phyloP scores from a whole-genome alignment of 2,113 vertebrate genomes.

The Blennius ocellaris region DNA sequence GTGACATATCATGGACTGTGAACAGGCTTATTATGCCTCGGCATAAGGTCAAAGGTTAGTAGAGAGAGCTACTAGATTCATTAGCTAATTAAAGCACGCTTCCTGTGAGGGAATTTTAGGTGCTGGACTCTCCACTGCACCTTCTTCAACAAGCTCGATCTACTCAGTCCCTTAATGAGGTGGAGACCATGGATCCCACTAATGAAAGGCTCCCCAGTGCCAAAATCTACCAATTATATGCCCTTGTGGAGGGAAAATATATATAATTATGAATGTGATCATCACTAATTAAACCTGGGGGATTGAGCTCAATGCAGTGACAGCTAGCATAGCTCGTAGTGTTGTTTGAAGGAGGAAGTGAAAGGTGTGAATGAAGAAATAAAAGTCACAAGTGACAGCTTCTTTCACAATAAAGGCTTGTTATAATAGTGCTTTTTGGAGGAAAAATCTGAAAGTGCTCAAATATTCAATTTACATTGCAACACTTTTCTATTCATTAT shows the following conservation, averaged over 20 bases:
- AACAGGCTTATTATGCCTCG: conserved; percentile 51
- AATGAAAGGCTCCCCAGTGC: conserved; percentile 59
- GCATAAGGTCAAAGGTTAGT: conserved; percentile 66
- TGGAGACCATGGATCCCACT: conserved; percentile 57
- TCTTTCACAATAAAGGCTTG: conserved; percentile 6
- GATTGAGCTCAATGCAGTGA: conserved; percentile 61
- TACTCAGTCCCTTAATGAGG: conserved; percentile 74
- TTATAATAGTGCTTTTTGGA: not conserved
- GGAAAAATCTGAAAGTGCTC: not conserved
- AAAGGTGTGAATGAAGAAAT: conserved; percentile 34
- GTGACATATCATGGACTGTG: conserved; percentile 44
- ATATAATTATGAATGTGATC: conserved; percentile 78
- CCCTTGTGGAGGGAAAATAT: conserved; percentile 70
- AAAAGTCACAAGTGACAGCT: conserved; percentile 5
- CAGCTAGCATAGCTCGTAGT: conserved; percentile 22
- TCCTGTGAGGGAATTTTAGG: conserved; percentile 52
- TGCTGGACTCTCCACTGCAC: conserved; percentile 37
- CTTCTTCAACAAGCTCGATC: conserved; percentile 35
- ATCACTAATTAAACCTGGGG: conserved; percentile 80
- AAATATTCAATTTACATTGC: not conserved
- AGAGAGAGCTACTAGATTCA: conserved; percentile 58
- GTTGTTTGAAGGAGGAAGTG: conserved; percentile 52
- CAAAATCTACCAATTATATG: conserved; percentile 73
- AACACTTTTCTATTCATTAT: too few relatives aligned
- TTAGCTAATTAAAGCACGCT: conserved; percentile 72